Conservation (phyloP, 2,888 invertebrate genomes). For the Boloria selene region DNA sequence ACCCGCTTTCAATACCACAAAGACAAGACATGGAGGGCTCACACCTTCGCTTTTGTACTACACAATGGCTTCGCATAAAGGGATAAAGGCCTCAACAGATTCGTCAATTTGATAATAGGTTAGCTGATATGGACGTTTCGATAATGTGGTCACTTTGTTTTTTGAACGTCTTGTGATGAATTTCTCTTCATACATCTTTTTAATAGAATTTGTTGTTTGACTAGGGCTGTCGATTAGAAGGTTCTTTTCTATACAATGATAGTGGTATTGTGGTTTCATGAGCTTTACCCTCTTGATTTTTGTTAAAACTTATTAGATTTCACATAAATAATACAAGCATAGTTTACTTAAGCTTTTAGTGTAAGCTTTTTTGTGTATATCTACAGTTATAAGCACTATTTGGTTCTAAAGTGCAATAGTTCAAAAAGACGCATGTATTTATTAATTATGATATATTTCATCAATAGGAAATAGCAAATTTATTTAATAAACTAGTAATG, state of each 20-base stretch:
- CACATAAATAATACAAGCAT: no score
- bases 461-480: no score
- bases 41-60: slow-evolving; percentile 45
- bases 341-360: no score
- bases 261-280: neutral
- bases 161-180: slow-evolving; percentile 12
- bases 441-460: no score
- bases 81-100: slow-evolving; percentile 43
- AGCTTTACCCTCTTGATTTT: neutral
- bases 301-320: no score
- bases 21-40: slow-evolving; percentile 44
- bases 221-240: slow-evolving; percentile 17
- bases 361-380: no score
- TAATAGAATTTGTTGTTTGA: slow-evolving; percentile 25
- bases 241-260: slow-evolving; percentile 2
- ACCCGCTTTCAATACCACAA: slow-evolving; percentile 42
- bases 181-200: slow-evolving; percentile 11
- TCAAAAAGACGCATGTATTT: no score
- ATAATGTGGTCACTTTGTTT: slow-evolving; percentile 26
- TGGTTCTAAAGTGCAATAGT: no score
- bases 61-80: slow-evolving; percentile 37
- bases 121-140: slow-evolving; percentile 46
- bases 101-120: slow-evolving; percentile 47
- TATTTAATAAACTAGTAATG: no score
- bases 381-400: no score